Evolutionary conservation across 2,113 vertebrate species (phyloP).

Genomic region (Bungarus multicinctus): DNA sequence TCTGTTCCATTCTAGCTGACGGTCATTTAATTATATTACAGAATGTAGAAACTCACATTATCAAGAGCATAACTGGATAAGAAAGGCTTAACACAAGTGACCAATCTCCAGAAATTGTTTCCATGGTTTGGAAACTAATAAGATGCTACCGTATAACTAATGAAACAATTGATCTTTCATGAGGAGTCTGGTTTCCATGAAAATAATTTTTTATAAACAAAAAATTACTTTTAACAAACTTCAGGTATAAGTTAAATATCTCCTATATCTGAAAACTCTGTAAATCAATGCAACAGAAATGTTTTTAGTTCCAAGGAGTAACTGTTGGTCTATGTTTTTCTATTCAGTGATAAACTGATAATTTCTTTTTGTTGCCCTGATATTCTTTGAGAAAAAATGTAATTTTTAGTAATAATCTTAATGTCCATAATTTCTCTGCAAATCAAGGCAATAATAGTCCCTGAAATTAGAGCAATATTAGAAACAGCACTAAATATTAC

Average conservation of each 20-base stretch:
- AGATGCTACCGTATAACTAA: neutral
- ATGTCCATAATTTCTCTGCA: fast-evolving
- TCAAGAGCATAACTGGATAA: neutral
- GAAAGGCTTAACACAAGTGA: neutral
- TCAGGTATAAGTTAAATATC: neutral
- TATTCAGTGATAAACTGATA: neutral
- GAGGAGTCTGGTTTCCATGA: neutral
- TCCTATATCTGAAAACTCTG: neutral
- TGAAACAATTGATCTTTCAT: slow-evolving; percentile 6
- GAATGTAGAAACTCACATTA: neutral
- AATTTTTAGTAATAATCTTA: neutral
- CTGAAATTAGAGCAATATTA: neutral
- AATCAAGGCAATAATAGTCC: neutral
- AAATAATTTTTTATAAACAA: neutral
- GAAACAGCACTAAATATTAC: neutral
- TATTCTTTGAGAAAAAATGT: neutral
- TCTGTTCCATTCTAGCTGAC: neutral
- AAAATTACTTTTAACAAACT: neutral
- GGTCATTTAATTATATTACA: neutral
- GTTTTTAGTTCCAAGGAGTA: neutral
- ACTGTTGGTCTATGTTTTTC: neutral
- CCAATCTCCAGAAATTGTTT: neutral
- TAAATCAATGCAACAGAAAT: neutral
- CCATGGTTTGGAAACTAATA: neutral
- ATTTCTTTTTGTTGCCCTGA: neutral